These are phyloP conservation scores for Trisateles emortualis DNA, from an alignment of 2,888 invertebrate genomes.

Conservation along the genomic window DNA sequence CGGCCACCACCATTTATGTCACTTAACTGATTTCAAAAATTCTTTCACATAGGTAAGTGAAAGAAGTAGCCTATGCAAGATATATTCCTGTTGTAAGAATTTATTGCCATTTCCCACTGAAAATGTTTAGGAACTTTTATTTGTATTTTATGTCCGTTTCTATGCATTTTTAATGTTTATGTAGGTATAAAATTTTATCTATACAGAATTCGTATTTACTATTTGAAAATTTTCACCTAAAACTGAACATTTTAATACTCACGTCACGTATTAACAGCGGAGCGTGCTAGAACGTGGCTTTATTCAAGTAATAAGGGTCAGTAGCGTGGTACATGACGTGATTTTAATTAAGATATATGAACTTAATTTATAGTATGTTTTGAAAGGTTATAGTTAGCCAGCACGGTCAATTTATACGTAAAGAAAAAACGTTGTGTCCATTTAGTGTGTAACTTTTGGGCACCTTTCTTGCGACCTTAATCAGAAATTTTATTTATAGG, in stretches of 20 bases:
- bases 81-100: conserved; percentile 41
- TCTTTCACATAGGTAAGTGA: too few relatives aligned
- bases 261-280: neutral
- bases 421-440: too few relatives aligned
- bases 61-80: too few relatives aligned
- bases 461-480: too few relatives aligned
- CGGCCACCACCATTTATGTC: too few relatives aligned
- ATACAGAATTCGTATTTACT: conserved; percentile 28
- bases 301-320: conserved; percentile 11
- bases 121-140: conserved; percentile 40
- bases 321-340: conserved; percentile 7
- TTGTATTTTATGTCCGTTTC: conserved; percentile 43
- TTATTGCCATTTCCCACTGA: conserved; percentile 35
- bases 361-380: neutral
- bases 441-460: too few relatives aligned
- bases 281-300: conserved; percentile 3
- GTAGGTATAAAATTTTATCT: conserved; percentile 48
- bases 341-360: conserved; percentile 15
- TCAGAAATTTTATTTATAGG: too few relatives aligned
- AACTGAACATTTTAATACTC: conserved; percentile 16
- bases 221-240: neutral
- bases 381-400: neutral
- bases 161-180: too few relatives aligned
- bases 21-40: too few relatives aligned
- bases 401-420: too few relatives aligned